Base-by-base conservation (phyloP, 2,113 vertebrate species). In the Phocoena sinus region DNA sequence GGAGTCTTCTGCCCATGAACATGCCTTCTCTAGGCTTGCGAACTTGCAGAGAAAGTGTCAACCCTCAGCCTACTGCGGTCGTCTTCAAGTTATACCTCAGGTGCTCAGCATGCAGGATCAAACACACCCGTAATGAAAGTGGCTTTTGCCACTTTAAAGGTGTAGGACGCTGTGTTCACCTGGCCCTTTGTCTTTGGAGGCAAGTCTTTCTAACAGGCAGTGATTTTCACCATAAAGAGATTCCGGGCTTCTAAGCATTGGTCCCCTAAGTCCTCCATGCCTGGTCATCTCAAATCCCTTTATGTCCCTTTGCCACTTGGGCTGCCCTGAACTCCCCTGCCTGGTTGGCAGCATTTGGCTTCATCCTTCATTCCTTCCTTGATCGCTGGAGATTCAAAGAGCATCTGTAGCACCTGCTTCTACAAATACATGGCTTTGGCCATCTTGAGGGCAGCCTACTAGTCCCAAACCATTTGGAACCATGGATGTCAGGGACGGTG, bases 171-270 rank as follows among this genome's bases (percentile, higher is more conserved):
- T 28, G n/a, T 1, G 2, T 25, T 62, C 53, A 26, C 9, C 38
- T 4, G 25, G 62, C 23, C 44, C 20, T 12, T 60, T 36, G 21
- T 25, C 50, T 56, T 36, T 63, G 38, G 50, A 53, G 56, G 68
- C 36, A n/a, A 33, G 41, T 74, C 65, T 81, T 56, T 36, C 56
- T 41, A 65, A 47, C 3, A 23, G 5, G 23, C 53, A 38, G 6
- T 26, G 10, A 6, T 74, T 53, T n/a, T 68, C 36, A 33, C 33
- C 38, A n/a, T 5, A 26, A 36, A 74, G 83, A 62, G 47, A 68
- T 4, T 3, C 3, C 2, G 1, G 26, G 58, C 17, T 20, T 67
- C 58, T 56, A 41, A 3, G 20, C 1, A 2, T 4, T 21, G n/a
- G 33, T 12, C 15, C 26, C 38, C 18, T 23, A 23, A 3, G 84